Conservation (phyloP, 2,888 invertebrate species). For the Gari tellinella region DNA sequence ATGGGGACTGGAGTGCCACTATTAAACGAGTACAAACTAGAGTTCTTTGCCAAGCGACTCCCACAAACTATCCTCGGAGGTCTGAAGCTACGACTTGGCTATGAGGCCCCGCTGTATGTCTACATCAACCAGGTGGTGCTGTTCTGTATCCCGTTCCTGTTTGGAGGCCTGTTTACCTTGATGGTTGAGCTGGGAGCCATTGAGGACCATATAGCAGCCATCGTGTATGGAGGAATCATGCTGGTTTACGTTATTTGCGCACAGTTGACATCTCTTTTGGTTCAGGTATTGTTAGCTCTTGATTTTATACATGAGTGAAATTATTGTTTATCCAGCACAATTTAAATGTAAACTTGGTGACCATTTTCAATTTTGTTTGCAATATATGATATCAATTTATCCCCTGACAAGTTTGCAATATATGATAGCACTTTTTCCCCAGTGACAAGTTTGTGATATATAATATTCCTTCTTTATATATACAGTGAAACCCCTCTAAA, state of each 20-base stretch:
- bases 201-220: slow-evolving; percentile 68
- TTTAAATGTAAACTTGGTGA: too few relatives aligned
- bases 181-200: slow-evolving; percentile 75
- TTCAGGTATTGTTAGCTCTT: too few relatives aligned
- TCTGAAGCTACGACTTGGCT: slow-evolving; percentile 78
- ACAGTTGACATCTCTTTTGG: slow-evolving; percentile 73
- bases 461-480: too few relatives aligned
- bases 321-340: too few relatives aligned
- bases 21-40: slow-evolving; percentile 82
- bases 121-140: slow-evolving; percentile 79
- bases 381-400: too few relatives aligned
- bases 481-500: too few relatives aligned
- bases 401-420: too few relatives aligned
- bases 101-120: slow-evolving; percentile 79
- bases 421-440: too few relatives aligned
- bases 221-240: slow-evolving; percentile 74
- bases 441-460: too few relatives aligned
- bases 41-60: slow-evolving; percentile 81
- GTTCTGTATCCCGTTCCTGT: slow-evolving; percentile 78
- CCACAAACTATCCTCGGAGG: slow-evolving; percentile 83
- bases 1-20: slow-evolving; percentile 81
- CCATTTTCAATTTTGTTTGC: too few relatives aligned
- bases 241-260: slow-evolving; percentile 72
- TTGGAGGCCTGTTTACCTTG: slow-evolving; percentile 79
- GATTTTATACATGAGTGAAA: too few relatives aligned